Evolutionary conservation across 2,797 vertebrate species (phyloP).

Genomic region (Pampus argenteus): DNA sequence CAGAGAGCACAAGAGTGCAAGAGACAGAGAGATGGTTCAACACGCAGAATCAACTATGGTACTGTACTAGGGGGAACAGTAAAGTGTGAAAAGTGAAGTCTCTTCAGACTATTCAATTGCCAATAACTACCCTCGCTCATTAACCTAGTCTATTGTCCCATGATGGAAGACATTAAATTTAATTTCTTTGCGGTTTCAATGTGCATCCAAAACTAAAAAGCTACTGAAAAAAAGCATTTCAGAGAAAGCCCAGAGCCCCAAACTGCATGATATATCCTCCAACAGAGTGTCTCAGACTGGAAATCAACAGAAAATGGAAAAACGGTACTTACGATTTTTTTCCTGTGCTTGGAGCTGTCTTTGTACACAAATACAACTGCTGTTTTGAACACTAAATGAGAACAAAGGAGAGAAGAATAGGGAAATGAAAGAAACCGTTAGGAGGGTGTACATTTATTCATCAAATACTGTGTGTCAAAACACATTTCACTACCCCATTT

Average conservation of each 20-base stretch:
- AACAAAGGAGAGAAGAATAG: constrained; percentile 14
- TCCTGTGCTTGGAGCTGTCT: constrained; percentile 95
- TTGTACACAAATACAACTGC: constrained; percentile 97
- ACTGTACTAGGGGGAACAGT: background rate
- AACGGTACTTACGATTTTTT: constrained; percentile 90
- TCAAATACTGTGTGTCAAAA: background rate
- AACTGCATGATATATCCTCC: background rate
- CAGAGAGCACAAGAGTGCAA: constrained; percentile 59
- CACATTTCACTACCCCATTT: constrained; percentile 8
- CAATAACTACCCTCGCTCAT: constrained; percentile 1
- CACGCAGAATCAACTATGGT: background rate
- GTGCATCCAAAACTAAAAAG: background rate
- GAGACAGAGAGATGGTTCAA: background rate
- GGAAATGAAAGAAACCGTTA: constrained; percentile 41
- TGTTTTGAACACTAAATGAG: constrained; percentile 93
- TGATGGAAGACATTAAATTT: constrained; percentile 27
- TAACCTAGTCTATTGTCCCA: background rate
- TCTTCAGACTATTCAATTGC: constrained; percentile 2
- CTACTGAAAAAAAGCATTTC: constrained; percentile 13
- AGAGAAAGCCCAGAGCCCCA: constrained; percentile 1
- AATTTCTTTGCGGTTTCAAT: constrained; percentile 32
- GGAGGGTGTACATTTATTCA: constrained; percentile 13
- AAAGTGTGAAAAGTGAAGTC: background rate
- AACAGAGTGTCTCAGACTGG: constrained; percentile 2
- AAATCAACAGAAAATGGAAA: constrained; percentile 9